Base-by-base conservation (phyloP, 2,113 vertebrate genomes). In the Oplegnathus fasciatus region DNA sequence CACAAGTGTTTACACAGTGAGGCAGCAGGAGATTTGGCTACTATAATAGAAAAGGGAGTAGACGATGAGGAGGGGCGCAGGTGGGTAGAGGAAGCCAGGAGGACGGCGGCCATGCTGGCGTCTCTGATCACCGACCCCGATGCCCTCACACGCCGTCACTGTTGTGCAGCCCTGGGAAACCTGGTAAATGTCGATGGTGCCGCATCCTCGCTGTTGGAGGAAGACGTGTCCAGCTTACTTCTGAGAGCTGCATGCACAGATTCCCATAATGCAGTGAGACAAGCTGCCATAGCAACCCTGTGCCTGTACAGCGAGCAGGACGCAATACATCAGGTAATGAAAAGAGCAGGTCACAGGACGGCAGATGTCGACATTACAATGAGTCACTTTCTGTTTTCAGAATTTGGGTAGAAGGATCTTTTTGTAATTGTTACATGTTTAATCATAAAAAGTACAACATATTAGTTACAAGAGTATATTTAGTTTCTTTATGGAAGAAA, bases 81-180 rank as follows among this genome's bases (percentile, higher is more conserved):
- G 15, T 96, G 95, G 96, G 65, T 60, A 6, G 81, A 94, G 64
- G 92, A 92, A 42, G 90, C 93, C 60, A 84, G 67, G 75, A 92
- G 84, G 70, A 87, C 93, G 1, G 91, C 60, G 8, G 73, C 76
- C 54, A 28, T 75, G 13, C 22, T 96, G 57, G 70, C 86, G 17
- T 61, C 89, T 66, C 91, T 95, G 64, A 90, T 94, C 57, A 74
- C 3, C 17, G 95, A 96, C 85, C 73, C 90, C 0, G 95, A 96
- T 50, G 90, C 90, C 50, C 84, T 93, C 34, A 94, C 92, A 17
- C 95, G 95, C 0, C 94, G 87, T n/a, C 93, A 94, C 85, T 92
- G 94, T 68, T 96, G 95, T 10, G 78, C 83, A 0, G 84, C 90
- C 2, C 81, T 96, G 65, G 94, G 88, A 54, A 95, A 94, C 84